Base-by-base conservation (phyloP, 2,797 vertebrate genomes). In the Sebastes minor region DNA sequence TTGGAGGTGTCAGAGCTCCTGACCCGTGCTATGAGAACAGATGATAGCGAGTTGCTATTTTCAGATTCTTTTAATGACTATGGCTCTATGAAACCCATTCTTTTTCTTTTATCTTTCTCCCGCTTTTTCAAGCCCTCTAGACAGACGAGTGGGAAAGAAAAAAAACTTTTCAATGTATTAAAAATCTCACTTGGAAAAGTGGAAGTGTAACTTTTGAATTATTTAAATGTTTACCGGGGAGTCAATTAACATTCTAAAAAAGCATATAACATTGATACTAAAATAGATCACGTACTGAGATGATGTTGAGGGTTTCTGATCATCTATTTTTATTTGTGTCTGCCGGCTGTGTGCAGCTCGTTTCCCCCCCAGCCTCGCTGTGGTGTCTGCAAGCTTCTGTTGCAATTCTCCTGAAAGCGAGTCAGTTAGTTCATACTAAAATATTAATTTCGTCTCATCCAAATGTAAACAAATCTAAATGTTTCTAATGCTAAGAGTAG, bases 1-100 rank as follows among this genome's bases (percentile, higher is more conserved):
- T 95, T 95, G 95, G 94, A 94, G 95, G 93, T 96, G 95, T 95
- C 91, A 92, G 93, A 91, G 93, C 91, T 94, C 90, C 88, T 93
- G 95, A 96, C 96, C 96, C 95, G 91, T 95, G 91, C 95, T 93
- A 95, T 94, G 95, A 96, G 95, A 96, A 96, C 95, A 96, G 95
- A 96, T 96, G 95, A 96, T 95, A 91, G 94, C 84, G 91, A 90
- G 90, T 89, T 95, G 95, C 95, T 96, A 96, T 97, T 96, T 96
- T 96, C 94, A 95, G 96, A 95, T 94, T 94, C 92, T 95, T 96
- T 95, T 96, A 97, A 96, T 96, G 95, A 95, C 95, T 95, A 90
- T 84, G 90, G 93, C 93, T 93, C 93, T 89, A 86, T 93, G 92
- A 94, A 95, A 91, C 82, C 89, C 92, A 95, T 94, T 93, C 86